Conservation (phyloP, 2,797 vertebrate genomes). For the Miichthys miiuy region DNA sequence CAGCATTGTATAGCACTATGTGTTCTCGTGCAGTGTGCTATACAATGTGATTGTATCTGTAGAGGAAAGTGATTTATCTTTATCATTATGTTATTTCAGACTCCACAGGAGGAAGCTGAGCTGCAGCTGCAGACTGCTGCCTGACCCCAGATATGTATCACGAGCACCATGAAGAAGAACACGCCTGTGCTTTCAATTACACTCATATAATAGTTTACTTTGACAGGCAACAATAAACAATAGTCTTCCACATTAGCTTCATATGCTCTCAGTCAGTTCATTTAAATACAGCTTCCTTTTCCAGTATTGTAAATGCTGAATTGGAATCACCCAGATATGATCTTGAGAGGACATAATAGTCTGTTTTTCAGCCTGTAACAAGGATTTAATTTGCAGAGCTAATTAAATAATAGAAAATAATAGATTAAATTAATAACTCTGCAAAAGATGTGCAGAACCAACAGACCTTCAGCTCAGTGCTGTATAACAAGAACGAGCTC, state of each 20-base stretch:
- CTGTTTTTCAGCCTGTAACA: neutral
- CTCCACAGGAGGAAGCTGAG: slow-evolving; percentile 34
- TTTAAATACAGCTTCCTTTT: slow-evolving; percentile 4
- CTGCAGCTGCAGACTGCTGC: slow-evolving; percentile 20
- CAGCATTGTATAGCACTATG: slow-evolving; percentile 22
- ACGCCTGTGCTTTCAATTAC: slow-evolving; percentile 38
- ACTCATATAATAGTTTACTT: slow-evolving; percentile 15
- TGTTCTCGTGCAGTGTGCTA: slow-evolving; percentile 12
- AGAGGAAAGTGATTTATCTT: slow-evolving; percentile 53
- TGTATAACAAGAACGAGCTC: neutral
- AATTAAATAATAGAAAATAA: slow-evolving; percentile 16
- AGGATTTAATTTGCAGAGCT: slow-evolving; percentile 27
- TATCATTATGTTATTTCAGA: slow-evolving; percentile 48
- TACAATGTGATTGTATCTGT: slow-evolving; percentile 41
- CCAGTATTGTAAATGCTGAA: slow-evolving; percentile 15
- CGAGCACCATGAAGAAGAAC: slow-evolving; percentile 8
- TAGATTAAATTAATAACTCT: slow-evolving; percentile 5
- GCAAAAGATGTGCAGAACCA: neutral
- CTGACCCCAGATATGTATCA: slow-evolving; percentile 30
- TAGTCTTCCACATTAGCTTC: slow-evolving; percentile 14
- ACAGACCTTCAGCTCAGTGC: neutral
- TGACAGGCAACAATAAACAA: slow-evolving; percentile 12
- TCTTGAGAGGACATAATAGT: neutral
- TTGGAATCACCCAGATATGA: slow-evolving; percentile 24
- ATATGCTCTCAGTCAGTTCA: neutral